Percentiles rank a stretch among this genome's conserved stretches.
These are phyloP conservation scores for Maconellicoccus hirsutus DNA, from an alignment of 1,140 invertebrate genomes.

Conservation along the genomic window DNA sequence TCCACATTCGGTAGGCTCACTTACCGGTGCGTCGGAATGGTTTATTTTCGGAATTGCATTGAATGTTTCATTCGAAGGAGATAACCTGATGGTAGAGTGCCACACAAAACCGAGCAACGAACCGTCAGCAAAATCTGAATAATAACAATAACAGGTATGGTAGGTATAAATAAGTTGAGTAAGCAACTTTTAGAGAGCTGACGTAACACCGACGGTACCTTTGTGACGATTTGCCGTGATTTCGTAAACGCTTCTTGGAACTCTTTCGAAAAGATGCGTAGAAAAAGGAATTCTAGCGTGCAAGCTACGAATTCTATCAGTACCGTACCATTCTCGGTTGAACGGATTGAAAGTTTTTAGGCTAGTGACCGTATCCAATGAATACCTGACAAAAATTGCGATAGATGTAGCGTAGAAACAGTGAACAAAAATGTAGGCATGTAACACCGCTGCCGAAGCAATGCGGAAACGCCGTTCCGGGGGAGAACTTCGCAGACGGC, in stretches of 20 bases:
- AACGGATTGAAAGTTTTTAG: slow-evolving; percentile 46
- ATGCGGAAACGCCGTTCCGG: too few relatives aligned
- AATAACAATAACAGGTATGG: too few relatives aligned
- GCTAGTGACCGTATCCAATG: slow-evolving; percentile 43
- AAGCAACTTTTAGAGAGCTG: too few relatives aligned
- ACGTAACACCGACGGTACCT: neutral
- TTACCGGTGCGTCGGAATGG: neutral
- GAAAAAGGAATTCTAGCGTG: slow-evolving; percentile 44
- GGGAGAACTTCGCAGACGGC: too few relatives aligned
- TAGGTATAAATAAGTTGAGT: too few relatives aligned
- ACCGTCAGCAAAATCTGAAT: slow-evolving; percentile 30
- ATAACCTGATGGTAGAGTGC: slow-evolving; percentile 30
- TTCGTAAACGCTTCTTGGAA: slow-evolving; percentile 29
- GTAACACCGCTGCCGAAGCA: too few relatives aligned
- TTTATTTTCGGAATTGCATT: neutral
- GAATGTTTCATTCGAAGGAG: neutral
- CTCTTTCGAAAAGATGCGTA: slow-evolving; percentile 29
- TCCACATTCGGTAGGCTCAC: too few relatives aligned
- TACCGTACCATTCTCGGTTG: slow-evolving; percentile 43
- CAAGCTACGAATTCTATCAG: slow-evolving; percentile 43
- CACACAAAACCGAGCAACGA: slow-evolving; percentile 31
- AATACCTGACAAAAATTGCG: too few relatives aligned
- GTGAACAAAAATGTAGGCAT: too few relatives aligned
- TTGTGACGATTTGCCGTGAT: slow-evolving; percentile 30
- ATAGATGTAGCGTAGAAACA: too few relatives aligned